Conservation (phyloP, 2,888 invertebrate genomes). For the Drosophila neotestacea region DNA sequence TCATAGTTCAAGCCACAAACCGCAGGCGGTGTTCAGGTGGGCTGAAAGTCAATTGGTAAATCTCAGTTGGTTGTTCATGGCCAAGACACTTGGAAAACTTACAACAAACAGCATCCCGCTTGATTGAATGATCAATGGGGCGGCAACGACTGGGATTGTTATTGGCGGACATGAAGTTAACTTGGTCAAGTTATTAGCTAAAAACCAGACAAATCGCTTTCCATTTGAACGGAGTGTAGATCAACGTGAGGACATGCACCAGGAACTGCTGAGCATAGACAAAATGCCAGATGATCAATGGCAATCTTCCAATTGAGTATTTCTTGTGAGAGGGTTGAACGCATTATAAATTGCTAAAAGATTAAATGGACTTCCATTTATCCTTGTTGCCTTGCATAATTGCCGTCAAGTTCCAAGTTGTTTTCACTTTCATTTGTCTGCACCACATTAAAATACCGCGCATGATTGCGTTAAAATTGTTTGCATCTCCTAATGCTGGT, state of each 20-base stretch:
- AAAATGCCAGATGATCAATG: slow-evolving; percentile 38
- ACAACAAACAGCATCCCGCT: slow-evolving; percentile 23
- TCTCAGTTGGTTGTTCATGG: slow-evolving; percentile 32
- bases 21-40: slow-evolving; percentile 47
- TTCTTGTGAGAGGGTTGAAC: slow-evolving; percentile 5
- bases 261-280: slow-evolving; percentile 20
- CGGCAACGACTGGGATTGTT: slow-evolving; percentile 20
- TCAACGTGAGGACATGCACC: slow-evolving; percentile 68
- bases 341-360: slow-evolving; percentile 43
- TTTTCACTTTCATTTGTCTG: slow-evolving; percentile 80
- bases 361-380: slow-evolving; percentile 52
- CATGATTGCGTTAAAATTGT: slow-evolving; percentile 83
- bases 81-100: slow-evolving; percentile 37
- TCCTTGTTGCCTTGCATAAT: slow-evolving; percentile 52
- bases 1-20: slow-evolving; percentile 55
- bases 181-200: slow-evolving; percentile 75
- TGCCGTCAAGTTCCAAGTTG: slow-evolving; percentile 50
- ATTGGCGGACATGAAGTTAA: slow-evolving; percentile 6
- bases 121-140: slow-evolving; percentile 75
- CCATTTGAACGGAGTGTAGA: slow-evolving; percentile 74
- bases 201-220: slow-evolving; percentile 84
- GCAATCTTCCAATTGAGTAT: slow-evolving; percentile 47
- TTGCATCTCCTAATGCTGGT: slow-evolving; percentile 77
- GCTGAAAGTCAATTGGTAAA: slow-evolving; percentile 34
- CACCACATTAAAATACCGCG: slow-evolving; percentile 77